Evolutionary conservation across 2,113 vertebrate species (phyloP).

Genomic region (Isichthys henryi): DNA sequence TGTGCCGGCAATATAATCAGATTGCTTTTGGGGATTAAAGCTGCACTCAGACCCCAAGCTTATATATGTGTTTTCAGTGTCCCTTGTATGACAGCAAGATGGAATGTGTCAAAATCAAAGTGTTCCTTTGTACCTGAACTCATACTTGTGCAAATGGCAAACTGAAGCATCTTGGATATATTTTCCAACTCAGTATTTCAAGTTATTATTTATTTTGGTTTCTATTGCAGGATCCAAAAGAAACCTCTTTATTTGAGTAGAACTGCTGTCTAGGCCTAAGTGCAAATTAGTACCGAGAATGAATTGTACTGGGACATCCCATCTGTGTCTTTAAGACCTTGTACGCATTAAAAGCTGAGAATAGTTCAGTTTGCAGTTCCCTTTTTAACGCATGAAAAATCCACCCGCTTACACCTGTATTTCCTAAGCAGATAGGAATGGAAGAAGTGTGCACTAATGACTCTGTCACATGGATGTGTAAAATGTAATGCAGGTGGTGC

Average conservation of each 20-base stretch:
- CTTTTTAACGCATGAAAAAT: background rate
- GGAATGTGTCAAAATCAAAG: background rate
- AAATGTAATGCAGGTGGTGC: constrained; percentile 70
- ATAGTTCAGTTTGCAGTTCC: background rate
- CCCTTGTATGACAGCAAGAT: background rate
- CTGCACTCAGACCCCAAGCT: background rate
- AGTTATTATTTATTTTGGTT: background rate
- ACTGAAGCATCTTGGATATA: background rate
- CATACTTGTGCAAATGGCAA: background rate
- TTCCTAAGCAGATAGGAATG: background rate
- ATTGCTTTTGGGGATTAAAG: background rate
- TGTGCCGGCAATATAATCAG: background rate
- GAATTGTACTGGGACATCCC: background rate
- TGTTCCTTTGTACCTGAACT: background rate
- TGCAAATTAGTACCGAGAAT: background rate
- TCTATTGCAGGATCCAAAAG: background rate
- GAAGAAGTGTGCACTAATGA: background rate
- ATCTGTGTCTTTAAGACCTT: background rate
- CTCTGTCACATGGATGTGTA: background rate
- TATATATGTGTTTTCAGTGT: background rate
- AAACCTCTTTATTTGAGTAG: background rate
- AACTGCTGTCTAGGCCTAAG: background rate
- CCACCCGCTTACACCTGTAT: background rate
- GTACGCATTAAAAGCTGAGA: background rate
- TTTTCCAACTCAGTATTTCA: background rate